Base-by-base conservation (phyloP, 2,888 invertebrate species). In the Xanthia icteritia region DNA sequence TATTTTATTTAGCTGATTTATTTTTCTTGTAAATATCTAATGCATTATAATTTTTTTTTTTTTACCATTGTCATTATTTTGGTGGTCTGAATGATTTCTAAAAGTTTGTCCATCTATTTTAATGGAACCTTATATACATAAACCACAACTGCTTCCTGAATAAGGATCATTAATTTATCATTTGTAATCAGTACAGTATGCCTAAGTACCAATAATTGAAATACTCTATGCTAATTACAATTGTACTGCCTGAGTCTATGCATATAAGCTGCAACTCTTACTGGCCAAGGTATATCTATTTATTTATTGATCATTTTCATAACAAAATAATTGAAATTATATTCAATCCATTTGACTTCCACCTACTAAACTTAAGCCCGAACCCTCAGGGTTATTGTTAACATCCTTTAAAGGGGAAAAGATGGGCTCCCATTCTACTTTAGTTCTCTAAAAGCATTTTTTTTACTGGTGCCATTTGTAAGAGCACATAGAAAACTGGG, bases 271-370 rank as follows among this genome's bases (percentile, higher is more conserved):
- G 5, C 15, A 31, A 13, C 20, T 27, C 27, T 60, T n/a, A 56
- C 20, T 61, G 60, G 20, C 20, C 61, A 23, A 9, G 9, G 15
- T 27, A 39, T 69, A 42, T 39, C 27, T 69, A 61, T 39, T 70
- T 42, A 15, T 9, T 42, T 6, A 42, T 42, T 54, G 23, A 31
- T 31, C 23, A 68, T 54, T 11, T 68, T 9, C n/a, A 51, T n/a
- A 36, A 51, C n/a, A 31, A 45, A 31, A 20, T 31, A 61, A 11
- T 66, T 68, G 68, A 39, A 54, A 56, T n/a, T 36, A 65, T 65
- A 27, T 42, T 20, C 5, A 65, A 42, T 65, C 0, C 11, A 65
- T 42, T 65, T 27, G 11, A 65, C 20, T 42, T 42, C 42, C 20
- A 27, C 6, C 27, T 65, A 65, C n/a, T 64, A 65, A n/a, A 65